Evolutionary conservation across 2,797 vertebrate genomes (phyloP), one percentile per base, ranked within the genome.

Genomic region (Anabas testudineus): DNA sequence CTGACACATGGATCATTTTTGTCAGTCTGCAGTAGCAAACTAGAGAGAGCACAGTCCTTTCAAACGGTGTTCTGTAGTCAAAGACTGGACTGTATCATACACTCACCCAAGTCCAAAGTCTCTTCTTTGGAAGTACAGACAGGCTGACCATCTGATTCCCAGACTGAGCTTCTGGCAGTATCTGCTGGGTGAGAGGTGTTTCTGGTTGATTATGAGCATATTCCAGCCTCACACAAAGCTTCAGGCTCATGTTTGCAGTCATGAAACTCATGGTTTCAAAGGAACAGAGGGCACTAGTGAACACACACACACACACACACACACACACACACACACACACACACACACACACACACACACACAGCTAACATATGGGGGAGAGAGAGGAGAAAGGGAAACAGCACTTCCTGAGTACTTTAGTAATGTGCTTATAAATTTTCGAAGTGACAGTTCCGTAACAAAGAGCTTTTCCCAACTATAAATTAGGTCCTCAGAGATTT

Each of bases 401-500:
- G 15, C 57, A 43, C 74, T 60, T 67, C 26, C 26, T 19, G 32
- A 39, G 43, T 41, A 68, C 51, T 74, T 61, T 22, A 67, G 26
- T 67, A 71, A 53, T 61, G 22, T 58, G 49, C 21, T 60, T 55
- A 59, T 59, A 45, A 32, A 76, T 49, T 66, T 21, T 58, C 37
- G 45, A 48, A 69, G 62, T 64, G 63, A 74, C 48, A 61, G 60
- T 37, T 41, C 52, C 62, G 67, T 12, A 63, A 58, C 61, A 63
- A 49, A 18, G 45, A 76, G 62, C 42, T 45, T 77, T 77, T 66
- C 59, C 57, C 4, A 19, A 60, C 76, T 74, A 65, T 74, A 85
- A 88, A 87, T 84, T 26, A 80, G 73, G 21, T 73, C 84, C 79
- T 74, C 47, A 19, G 87, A 83, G 80, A 78, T 57, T n/a, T 46